These are phyloP conservation scores for Setipinna tenuifilis DNA, from an alignment of 2,797 vertebrate species.

Conservation along the genomic window DNA sequence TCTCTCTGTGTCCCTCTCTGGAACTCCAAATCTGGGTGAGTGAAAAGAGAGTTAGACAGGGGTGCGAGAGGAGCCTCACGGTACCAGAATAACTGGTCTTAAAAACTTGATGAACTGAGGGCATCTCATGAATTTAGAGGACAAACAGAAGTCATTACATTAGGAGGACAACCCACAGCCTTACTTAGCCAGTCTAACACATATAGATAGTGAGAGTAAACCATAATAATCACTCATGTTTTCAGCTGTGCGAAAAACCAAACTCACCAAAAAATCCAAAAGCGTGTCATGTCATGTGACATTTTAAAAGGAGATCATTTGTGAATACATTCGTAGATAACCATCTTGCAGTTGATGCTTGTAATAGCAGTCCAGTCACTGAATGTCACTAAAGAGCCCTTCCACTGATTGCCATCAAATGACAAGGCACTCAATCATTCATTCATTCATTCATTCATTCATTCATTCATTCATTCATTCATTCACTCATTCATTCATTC, in stretches of 20 bases:
- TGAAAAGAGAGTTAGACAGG: neutral
- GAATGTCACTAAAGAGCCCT: neutral
- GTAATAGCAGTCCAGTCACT: neutral
- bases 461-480: constrained; percentile 27
- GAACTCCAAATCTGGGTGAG: neutral
- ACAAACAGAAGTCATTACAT: neutral
- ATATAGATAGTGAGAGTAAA: neutral
- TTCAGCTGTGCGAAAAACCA: neutral
- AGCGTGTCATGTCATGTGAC: too few relatives aligned
- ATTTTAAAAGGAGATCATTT: neutral
- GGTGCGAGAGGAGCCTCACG: too few relatives aligned
- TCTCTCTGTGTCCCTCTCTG: neutral
- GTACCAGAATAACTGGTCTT: neutral
- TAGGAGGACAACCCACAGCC: neutral
- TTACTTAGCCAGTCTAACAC: neutral
- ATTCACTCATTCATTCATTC: too few relatives aligned
- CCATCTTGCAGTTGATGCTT: neutral
- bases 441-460: constrained; percentile 23
- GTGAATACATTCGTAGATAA: neutral
- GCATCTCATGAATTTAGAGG: neutral
- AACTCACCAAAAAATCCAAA: neutral
- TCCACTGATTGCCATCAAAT: neutral
- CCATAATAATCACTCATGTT: neutral
- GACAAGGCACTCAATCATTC: neutral
- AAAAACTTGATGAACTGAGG: neutral